phyloP scores from a whole-genome alignment of 2,888 invertebrate genomes.

The Chironomus riparius region DNA sequence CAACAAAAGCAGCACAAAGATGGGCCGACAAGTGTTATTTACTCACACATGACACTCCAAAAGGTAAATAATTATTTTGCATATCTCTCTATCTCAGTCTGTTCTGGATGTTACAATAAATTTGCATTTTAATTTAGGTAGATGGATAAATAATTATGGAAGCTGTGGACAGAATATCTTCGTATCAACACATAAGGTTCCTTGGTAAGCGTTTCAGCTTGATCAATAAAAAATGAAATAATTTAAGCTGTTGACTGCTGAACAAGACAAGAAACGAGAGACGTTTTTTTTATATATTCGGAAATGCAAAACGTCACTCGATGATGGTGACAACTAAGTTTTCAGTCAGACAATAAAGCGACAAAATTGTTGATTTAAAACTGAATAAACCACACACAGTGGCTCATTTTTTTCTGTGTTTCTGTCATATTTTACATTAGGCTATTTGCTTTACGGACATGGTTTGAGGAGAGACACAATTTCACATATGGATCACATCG shows the following conservation, averaged over 20 bases:
- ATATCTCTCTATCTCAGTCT: slow-evolving; percentile 40
- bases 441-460: slow-evolving; percentile 69
- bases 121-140: background rate
- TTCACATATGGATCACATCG: slow-evolving; percentile 58
- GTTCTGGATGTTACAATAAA: too few species aligned
- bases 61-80: slow-evolving; percentile 39
- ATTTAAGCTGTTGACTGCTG: background rate
- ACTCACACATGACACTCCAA: slow-evolving; percentile 58
- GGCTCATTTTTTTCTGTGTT: background rate
- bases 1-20: slow-evolving; percentile 60
- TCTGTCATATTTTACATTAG: slow-evolving; percentile 40
- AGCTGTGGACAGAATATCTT: slow-evolving; percentile 76
- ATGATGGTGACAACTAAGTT: background rate
- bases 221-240: slow-evolving; percentile 9
- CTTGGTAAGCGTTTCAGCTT: slow-evolving; percentile 51
- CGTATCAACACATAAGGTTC: slow-evolving; percentile 66
- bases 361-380: background rate
- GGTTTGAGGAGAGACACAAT: slow-evolving; percentile 66
- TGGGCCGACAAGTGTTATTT: slow-evolving; percentile 65
- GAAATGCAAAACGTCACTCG: background rate
- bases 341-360: background rate
- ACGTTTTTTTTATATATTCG: background rate
- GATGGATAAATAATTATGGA: slow-evolving; percentile 52
- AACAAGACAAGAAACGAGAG: background rate
- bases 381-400: background rate